A percentile compares a stretch with the other conserved stretches of the same genome.
Conservation (phyloP, 2,113 vertebrate genomes). For the Eptatretus burgeri region DNA sequence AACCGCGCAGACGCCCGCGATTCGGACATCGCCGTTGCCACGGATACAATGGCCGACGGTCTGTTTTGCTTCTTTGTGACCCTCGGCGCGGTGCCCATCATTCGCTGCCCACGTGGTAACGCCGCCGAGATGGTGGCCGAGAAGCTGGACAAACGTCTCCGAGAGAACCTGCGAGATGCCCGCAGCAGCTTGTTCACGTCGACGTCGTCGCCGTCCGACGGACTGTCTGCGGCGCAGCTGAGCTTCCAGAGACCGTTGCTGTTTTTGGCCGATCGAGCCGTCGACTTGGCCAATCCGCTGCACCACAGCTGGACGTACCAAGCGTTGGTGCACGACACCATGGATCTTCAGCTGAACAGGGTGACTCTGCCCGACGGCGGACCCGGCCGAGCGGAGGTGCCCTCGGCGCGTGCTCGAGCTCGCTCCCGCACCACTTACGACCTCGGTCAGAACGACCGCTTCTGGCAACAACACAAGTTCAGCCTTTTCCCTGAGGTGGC, state of each 20-base stretch:
- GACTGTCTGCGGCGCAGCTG: slow-evolving; percentile 36
- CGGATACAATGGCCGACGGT: slow-evolving; percentile 92
- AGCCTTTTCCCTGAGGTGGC: no score
- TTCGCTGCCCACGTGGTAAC: slow-evolving; percentile 77
- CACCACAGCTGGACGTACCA: slow-evolving; percentile 99
- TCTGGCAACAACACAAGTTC: no score
- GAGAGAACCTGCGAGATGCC: slow-evolving; percentile 85
- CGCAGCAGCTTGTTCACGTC: slow-evolving; percentile 92
- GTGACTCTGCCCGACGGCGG: no score
- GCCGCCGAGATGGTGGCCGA: slow-evolving; percentile 96
- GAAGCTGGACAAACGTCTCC: slow-evolving; percentile 93
- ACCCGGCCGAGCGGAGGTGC: no score
- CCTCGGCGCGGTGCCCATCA: slow-evolving; percentile 77
- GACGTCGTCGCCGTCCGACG: slow-evolving; percentile 64
- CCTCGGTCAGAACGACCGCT: no score
- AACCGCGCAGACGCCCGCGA: slow-evolving; percentile 73
- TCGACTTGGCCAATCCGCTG: slow-evolving; percentile 87
- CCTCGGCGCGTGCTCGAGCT: no score
- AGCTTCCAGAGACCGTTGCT: slow-evolving; percentile 86
- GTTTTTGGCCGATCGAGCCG: slow-evolving; percentile 71
- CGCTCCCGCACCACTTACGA: no score
- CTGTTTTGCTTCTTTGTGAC: slow-evolving; percentile 99
- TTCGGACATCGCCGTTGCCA: slow-evolving; percentile 84
- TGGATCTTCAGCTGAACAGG: slow-evolving; percentile 17
- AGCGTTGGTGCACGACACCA: slow-evolving; percentile 82